Percentiles rank a stretch among this genome's conserved stretches.
Evolutionary conservation across 2,113 vertebrate genomes (phyloP).

Genomic region (Nesogale talazaci): DNA sequence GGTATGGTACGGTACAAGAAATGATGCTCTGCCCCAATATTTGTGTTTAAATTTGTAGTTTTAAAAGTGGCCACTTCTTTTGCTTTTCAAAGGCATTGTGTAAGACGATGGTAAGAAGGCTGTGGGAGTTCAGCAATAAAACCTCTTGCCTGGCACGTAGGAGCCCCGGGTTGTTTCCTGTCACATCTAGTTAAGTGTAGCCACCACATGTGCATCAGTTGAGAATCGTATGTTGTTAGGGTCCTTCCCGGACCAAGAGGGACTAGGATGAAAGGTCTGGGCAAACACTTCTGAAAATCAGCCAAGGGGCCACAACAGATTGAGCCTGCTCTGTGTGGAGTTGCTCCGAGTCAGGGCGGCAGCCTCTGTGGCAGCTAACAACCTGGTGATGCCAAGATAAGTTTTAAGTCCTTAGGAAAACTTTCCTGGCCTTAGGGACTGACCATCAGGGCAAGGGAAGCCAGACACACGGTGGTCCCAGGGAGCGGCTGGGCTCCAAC

Average conservation of each 20-base stretch:
- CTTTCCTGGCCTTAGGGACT: background rate
- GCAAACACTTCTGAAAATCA: background rate
- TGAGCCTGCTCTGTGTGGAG: background rate
- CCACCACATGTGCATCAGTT: background rate
- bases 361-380: background rate
- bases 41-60: background rate
- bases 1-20: background rate
- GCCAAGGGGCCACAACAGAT: background rate
- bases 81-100: background rate
- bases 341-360: background rate
- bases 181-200: background rate
- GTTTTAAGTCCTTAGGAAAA: background rate
- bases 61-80: background rate
- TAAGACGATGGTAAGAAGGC: background rate
- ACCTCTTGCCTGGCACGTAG: background rate
- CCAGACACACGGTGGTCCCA: background rate
- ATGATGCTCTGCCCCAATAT: background rate
- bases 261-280: background rate
- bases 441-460: background rate
- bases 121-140: background rate
- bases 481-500: conserved; percentile 60
- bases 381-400: background rate
- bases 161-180: background rate
- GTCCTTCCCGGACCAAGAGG: background rate
- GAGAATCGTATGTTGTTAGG: background rate